Conservation (phyloP, 2,888 invertebrate genomes). For the Xestia c-nigrum region DNA sequence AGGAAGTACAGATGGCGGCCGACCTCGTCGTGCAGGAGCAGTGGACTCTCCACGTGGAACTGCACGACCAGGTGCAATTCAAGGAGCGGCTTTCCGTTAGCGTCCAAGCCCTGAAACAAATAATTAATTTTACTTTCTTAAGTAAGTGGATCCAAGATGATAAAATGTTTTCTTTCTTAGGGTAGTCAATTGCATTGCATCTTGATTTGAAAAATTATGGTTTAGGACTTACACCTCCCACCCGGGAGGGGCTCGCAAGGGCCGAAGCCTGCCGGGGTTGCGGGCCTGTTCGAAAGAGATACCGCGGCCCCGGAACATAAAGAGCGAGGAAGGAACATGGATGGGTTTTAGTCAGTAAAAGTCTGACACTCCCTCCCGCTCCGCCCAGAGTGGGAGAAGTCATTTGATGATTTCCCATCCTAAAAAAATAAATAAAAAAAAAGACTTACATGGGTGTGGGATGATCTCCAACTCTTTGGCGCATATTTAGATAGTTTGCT, state of each 20-base stretch:
- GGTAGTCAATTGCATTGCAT: not conserved
- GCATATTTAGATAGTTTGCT: slow-evolving; percentile 99
- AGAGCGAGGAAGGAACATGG: too few relatives aligned
- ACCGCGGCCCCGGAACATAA: too few relatives aligned
- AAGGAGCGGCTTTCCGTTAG: slow-evolving; percentile 96
- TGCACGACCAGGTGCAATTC: slow-evolving; percentile 97
- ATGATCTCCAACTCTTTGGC: slow-evolving; percentile 98
- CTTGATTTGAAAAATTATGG: not conserved
- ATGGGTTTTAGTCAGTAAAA: too few relatives aligned
- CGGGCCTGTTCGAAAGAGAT: too few relatives aligned
- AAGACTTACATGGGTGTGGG: slow-evolving; percentile 96
- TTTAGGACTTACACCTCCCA: too few relatives aligned
- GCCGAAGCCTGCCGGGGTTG: too few relatives aligned
- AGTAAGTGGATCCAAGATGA: not conserved
- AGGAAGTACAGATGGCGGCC: slow-evolving; percentile 98
- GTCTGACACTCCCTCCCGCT: too few relatives aligned
- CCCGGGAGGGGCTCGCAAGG: too few relatives aligned
- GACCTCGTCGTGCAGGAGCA: slow-evolving; percentile 97
- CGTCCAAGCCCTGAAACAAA: slow-evolving; percentile 94
- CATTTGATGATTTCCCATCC: too few relatives aligned
- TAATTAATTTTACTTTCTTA: slow-evolving; percentile 37
- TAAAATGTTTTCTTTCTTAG: not conserved
- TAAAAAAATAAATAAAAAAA: too few relatives aligned
- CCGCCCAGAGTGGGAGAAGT: too few relatives aligned
- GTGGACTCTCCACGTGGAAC: slow-evolving; percentile 98